Conservation (phyloP, 1,140 invertebrate species). For the Charaxes varanes region DNA sequence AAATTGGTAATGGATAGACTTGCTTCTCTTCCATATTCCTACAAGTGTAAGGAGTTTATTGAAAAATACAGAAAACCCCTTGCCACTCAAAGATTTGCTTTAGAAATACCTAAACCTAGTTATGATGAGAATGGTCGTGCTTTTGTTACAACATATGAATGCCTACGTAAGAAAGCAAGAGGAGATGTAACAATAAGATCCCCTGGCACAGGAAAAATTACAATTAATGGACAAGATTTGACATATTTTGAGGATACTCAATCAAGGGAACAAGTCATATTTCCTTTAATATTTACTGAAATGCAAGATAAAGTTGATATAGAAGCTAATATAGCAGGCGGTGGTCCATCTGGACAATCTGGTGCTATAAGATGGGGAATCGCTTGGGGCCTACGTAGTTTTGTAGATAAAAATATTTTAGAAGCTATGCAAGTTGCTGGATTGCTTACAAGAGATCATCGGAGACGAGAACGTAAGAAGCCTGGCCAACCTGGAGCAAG, state of each 20-base stretch:
- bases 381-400: conserved; percentile 84
- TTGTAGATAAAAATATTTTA: conserved; percentile 83
- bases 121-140: conserved; percentile 80
- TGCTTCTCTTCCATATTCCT: conserved; percentile 81
- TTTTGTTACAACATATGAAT: conserved; percentile 82
- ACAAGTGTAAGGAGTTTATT: conserved; percentile 81
- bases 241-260: conserved; percentile 82
- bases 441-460: conserved; percentile 87
- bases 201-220: conserved; percentile 88
- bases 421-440: conserved; percentile 96
- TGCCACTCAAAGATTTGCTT: conserved; percentile 68
- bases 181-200: conserved; percentile 80
- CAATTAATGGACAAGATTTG: conserved; percentile 87
- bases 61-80: conserved; percentile 79
- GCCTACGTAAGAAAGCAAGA: conserved; percentile 80
- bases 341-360: conserved; percentile 84
- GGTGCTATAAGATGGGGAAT: conserved; percentile 92
- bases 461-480: conserved; percentile 93
- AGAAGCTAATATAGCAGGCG: conserved; percentile 81
- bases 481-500: conserved; percentile 93
- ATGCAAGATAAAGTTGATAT: conserved; percentile 89
- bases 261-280: conserved; percentile 87
- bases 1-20: conserved; percentile 83
- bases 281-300: conserved; percentile 88
- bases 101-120: conserved; percentile 77